These are phyloP conservation scores for Lepidurus packardi DNA, from an alignment of 1,140 invertebrate species.

Conservation along the genomic window DNA sequence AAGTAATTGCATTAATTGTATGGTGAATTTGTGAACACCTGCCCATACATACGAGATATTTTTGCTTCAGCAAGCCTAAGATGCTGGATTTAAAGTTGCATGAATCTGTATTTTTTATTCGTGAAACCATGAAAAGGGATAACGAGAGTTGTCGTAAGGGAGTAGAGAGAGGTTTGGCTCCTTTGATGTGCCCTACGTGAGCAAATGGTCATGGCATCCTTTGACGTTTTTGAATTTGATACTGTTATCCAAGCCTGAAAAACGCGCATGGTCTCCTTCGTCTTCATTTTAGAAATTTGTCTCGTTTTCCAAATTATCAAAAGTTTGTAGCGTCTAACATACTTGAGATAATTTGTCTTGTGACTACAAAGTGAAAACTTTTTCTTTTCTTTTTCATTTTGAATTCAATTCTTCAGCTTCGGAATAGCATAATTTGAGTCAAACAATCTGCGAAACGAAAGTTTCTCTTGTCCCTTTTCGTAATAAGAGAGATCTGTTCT, in stretches of 20 bases:
- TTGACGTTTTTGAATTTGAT: not conserved
- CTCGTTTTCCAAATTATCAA: not conserved
- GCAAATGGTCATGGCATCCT: slow-evolving; percentile 1
- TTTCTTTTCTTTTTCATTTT: too few relatives aligned
- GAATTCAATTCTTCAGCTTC: too few relatives aligned
- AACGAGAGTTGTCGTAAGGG: not conserved
- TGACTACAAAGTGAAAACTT: too few relatives aligned
- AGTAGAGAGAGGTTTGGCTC: not conserved
- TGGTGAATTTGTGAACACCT: too few relatives aligned
- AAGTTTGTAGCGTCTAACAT: not conserved
- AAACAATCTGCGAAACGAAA: too few relatives aligned
- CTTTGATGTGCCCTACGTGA: not conserved
- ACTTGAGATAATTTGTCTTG: too few relatives aligned
- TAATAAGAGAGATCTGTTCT: too few relatives aligned
- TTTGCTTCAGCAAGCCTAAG: not conserved
- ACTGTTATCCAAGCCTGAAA: not conserved
- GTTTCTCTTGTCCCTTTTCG: too few relatives aligned
- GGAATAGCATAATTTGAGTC: too few relatives aligned
- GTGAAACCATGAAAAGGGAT: not conserved
- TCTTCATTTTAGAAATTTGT: not conserved
- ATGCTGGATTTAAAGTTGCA: not conserved
- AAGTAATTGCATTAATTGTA: too few relatives aligned
- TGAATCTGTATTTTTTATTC: not conserved
- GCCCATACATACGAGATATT: not conserved
- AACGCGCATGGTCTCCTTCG: not conserved